Evolutionary conservation across 2,113 vertebrate species (phyloP).

Genomic region (Pterocles burchelli): DNA sequence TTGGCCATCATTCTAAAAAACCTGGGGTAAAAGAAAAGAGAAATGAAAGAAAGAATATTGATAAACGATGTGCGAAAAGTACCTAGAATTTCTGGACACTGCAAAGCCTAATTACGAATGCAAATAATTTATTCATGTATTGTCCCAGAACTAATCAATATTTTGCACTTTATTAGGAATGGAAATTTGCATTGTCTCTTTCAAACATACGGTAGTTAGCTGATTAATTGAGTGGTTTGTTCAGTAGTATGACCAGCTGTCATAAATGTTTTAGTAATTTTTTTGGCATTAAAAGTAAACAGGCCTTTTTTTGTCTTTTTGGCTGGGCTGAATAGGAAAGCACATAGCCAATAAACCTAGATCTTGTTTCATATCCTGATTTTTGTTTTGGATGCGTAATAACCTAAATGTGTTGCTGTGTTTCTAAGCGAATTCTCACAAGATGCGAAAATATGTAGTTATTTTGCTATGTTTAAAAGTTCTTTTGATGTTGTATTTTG

Average conservation of each 20-base stretch:
- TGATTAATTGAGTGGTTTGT: conserved; percentile 59
- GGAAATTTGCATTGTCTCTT: background rate
- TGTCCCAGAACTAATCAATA: conserved; percentile 38
- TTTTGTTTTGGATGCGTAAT: conserved; percentile 14
- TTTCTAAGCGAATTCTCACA: background rate
- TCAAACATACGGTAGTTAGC: conserved; percentile 56
- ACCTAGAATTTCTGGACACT: conserved; percentile 1
- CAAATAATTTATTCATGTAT: conserved; percentile 1
- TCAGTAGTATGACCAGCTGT: conserved; percentile 50
- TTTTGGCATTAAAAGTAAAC: conserved; percentile 36
- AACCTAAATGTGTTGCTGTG: background rate
- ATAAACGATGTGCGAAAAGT: conserved; percentile 50
- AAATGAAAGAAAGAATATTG: conserved; percentile 46
- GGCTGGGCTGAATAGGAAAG: background rate
- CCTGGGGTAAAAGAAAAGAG: background rate
- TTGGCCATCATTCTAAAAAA: conserved; percentile 58
- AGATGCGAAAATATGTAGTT: background rate
- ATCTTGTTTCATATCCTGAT: conserved; percentile 32
- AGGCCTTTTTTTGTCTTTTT: background rate
- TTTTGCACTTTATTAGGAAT: conserved; percentile 55
- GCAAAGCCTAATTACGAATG: conserved; percentile 27
- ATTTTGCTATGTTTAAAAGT: background rate
- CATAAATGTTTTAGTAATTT: conserved; percentile 38
- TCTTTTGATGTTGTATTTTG: background rate
- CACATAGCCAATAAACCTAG: background rate